Evolutionary conservation across 2,113 vertebrate species (phyloP).

Genomic region (Galbula dea): DNA sequence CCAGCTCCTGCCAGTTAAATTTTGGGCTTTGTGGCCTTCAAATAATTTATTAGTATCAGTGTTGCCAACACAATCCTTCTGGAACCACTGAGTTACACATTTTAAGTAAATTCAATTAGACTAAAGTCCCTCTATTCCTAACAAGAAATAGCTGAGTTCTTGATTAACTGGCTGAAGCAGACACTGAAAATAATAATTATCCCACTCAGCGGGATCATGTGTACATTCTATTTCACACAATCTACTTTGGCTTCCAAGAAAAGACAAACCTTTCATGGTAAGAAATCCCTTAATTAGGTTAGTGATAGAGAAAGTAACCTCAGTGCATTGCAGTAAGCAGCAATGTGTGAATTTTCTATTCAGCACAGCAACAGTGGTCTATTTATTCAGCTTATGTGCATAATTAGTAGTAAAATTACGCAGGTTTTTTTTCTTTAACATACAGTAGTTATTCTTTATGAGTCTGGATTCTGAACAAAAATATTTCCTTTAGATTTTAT

Average conservation of each 20-base stretch:
- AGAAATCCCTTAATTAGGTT: not conserved
- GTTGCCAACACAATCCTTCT: not conserved
- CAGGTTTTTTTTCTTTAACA: constrained; percentile 23
- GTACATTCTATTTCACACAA: not conserved
- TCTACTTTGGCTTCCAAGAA: constrained; percentile 1
- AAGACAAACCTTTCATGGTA: not conserved
- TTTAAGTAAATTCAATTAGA: not conserved
- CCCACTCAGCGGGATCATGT: not conserved
- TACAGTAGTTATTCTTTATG: constrained; percentile 73
- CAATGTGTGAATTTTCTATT: constrained; percentile 52
- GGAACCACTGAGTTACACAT: not conserved
- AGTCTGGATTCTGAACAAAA: constrained; percentile 71
- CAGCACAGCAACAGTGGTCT: constrained; percentile 53
- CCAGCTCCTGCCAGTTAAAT: not conserved
- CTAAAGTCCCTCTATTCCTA: not conserved
- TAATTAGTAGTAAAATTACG: constrained; percentile 71
- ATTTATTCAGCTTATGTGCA: constrained; percentile 59
- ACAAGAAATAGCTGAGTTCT: not conserved
- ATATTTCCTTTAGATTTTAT: constrained; percentile 76
- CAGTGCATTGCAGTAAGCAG: not conserved
- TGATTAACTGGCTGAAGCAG: not conserved
- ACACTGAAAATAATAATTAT: not conserved
- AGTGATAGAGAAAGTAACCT: not conserved
- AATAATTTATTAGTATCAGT: not conserved
- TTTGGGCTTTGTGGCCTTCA: not conserved